Conservation (phyloP, 2,113 vertebrate species). For the Nycticryphes semicollaris region DNA sequence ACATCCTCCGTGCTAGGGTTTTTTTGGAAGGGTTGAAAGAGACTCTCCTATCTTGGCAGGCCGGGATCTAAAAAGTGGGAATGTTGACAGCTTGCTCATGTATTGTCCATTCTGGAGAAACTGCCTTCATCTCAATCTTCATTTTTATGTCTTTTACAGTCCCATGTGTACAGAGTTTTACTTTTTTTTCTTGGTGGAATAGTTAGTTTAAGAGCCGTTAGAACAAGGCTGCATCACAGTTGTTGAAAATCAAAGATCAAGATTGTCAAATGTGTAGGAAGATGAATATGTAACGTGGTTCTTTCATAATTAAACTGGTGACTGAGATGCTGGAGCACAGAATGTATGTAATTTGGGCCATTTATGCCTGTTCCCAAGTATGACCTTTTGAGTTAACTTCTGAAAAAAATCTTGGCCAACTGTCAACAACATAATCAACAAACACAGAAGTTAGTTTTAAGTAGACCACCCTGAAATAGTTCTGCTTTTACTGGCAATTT, state of each 20-base stretch:
- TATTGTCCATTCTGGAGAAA: not conserved
- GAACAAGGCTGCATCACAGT: not conserved
- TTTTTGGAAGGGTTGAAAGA: slow-evolving; percentile 1
- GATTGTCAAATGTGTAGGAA: not conserved
- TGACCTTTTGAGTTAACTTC: slow-evolving; percentile 28
- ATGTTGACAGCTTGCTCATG: not conserved
- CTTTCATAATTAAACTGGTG: not conserved
- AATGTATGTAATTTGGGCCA: not conserved
- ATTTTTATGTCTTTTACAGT: not conserved
- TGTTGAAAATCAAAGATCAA: not conserved
- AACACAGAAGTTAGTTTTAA: not conserved
- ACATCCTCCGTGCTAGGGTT: not conserved
- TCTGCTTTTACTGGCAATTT: slow-evolving; percentile 55
- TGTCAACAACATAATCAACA: slow-evolving; percentile 39
- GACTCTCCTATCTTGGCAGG: not conserved
- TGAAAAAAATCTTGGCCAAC: slow-evolving; percentile 41
- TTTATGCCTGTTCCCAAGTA: not conserved
- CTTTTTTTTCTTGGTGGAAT: not conserved
- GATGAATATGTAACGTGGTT: not conserved
- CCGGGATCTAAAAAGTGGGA: not conserved
- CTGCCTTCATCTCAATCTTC: not conserved
- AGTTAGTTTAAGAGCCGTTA: not conserved
- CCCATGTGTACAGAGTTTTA: not conserved
- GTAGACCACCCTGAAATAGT: slow-evolving; percentile 56
- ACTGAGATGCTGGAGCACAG: not conserved